A percentile compares a stretch with the other conserved stretches of the same genome.
These are phyloP conservation scores for Phasianus colchicus DNA, from an alignment of 2,113 vertebrate genomes.

Conservation along the genomic window DNA sequence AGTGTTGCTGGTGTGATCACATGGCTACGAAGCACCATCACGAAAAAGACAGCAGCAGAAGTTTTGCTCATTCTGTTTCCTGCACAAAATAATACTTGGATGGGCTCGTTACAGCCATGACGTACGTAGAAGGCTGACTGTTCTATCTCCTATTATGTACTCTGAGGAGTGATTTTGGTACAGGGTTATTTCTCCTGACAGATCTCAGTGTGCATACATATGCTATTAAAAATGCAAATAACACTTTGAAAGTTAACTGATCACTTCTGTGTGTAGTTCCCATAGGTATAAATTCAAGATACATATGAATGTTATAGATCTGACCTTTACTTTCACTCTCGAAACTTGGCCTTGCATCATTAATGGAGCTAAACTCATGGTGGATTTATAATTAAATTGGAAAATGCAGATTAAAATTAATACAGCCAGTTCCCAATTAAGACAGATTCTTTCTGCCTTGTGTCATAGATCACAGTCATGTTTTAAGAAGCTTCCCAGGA, in stretches of 20 bases:
- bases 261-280: background rate
- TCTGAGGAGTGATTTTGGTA: background rate
- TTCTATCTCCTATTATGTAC: background rate
- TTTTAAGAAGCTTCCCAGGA: background rate
- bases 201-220: background rate
- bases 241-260: background rate
- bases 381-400: background rate
- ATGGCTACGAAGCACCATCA: background rate
- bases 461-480: background rate
- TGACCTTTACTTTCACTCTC: background rate
- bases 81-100: background rate
- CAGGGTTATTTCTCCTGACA: background rate
- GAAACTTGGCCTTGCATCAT: background rate
- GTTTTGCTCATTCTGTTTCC: background rate
- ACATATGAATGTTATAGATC: background rate
- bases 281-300: background rate
- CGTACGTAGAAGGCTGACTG: background rate
- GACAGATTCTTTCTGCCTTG: background rate
- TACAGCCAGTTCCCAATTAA: background rate
- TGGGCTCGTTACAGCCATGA: background rate
- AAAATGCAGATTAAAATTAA: conserved; percentile 10
- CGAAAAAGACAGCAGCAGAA: background rate
- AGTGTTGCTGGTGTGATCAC: background rate
- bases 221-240: background rate
- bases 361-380: background rate